phyloP scores from a whole-genome alignment of 2,797 vertebrate species.

The Peromyscus attwateri region DNA sequence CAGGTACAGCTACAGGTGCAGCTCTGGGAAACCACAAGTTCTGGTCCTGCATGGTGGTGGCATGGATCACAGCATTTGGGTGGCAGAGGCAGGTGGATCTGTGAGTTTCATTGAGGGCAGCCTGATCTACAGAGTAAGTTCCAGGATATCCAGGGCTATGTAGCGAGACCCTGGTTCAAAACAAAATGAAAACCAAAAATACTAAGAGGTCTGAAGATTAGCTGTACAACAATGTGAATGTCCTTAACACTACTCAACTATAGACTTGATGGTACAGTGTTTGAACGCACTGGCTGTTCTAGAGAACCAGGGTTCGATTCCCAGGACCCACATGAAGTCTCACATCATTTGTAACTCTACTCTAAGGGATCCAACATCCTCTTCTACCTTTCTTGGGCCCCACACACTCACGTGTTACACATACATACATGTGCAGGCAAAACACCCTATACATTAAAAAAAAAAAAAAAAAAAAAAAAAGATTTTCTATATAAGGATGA shows the following conservation, averaged over 20 bases:
- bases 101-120: not conserved
- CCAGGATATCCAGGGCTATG: not conserved
- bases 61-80: not conserved
- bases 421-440: not conserved
- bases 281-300: too few relatives aligned
- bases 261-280: not conserved
- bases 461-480: not conserved
- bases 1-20: not conserved
- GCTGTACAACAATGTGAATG: not conserved
- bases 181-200: not conserved
- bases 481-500: not conserved
- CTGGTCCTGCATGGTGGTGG: not conserved
- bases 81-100: not conserved
- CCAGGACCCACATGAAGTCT: not conserved
- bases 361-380: not conserved
- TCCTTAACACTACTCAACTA: constrained; percentile 37
- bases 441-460: not conserved
- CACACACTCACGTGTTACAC: not conserved
- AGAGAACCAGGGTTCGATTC: not conserved
- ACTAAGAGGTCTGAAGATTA: constrained; percentile 18
- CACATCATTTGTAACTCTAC: not conserved
- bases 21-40: not conserved
- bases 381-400: not conserved
- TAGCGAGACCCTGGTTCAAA: not conserved
- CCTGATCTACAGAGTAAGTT: not conserved